Conservation (phyloP, 2,888 invertebrate species). For the Heliconius ismenius region DNA sequence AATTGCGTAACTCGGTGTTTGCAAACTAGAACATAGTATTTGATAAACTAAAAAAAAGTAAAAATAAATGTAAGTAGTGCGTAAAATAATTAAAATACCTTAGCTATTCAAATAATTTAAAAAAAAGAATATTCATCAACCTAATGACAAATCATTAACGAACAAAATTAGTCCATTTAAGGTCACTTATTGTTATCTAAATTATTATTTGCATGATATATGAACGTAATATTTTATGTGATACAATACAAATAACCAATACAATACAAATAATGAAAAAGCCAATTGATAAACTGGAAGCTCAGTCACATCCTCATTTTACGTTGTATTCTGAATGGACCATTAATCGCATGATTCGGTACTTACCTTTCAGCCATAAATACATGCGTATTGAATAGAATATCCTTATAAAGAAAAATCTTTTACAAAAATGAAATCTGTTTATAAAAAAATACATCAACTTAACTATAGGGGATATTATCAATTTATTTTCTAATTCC, state of each 20-base stretch:
- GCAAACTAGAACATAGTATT: not conserved
- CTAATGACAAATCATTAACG: not conserved
- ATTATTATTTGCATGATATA: not conserved
- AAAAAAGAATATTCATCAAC: not conserved
- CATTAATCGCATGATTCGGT: not conserved
- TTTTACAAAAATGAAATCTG: not conserved
- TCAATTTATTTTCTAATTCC: not conserved
- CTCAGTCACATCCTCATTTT: not conserved
- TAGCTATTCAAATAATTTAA: not conserved
- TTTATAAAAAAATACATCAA: not conserved
- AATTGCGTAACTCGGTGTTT: conserved; percentile 16
- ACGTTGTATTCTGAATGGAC: not conserved
- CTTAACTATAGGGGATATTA: not conserved
- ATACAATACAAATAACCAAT: not conserved
- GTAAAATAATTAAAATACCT: not conserved
- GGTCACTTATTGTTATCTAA: not conserved
- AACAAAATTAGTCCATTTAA: not conserved
- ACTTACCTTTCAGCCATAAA: not conserved
- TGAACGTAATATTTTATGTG: not conserved
- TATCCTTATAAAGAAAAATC: not conserved
- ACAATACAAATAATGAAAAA: not conserved
- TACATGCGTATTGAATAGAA: not conserved
- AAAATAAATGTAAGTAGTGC: not conserved
- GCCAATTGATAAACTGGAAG: not conserved
- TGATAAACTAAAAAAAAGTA: not conserved